Evolutionary conservation across 1,140 invertebrate species (phyloP).

Genomic region (Pogonomyrmex barbatus): DNA sequence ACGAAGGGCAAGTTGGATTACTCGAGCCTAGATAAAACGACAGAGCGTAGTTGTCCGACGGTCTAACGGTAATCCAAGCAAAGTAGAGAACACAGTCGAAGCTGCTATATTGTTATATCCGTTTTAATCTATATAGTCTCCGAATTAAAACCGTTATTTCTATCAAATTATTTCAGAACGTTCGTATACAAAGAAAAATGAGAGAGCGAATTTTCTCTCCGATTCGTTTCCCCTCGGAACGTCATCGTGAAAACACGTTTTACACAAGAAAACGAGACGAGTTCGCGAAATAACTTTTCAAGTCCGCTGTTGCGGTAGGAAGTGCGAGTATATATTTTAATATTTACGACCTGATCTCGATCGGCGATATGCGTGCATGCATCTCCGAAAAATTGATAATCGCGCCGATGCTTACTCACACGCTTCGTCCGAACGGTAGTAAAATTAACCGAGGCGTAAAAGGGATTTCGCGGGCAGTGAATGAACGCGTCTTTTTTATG

Average conservation of each 20-base stretch:
- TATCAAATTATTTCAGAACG: not conserved
- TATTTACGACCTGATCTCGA: constrained; percentile 22
- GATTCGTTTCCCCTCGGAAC: not conserved
- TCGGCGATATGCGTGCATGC: not conserved
- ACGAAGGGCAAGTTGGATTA: not conserved
- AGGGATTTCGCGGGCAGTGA: constrained; percentile 57
- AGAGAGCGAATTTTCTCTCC: not conserved
- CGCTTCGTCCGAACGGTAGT: constrained; percentile 38
- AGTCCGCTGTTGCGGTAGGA: not conserved
- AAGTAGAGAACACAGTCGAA: not conserved
- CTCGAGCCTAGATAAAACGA: not conserved
- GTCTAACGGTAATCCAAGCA: constrained; percentile 1
- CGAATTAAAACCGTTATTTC: not conserved
- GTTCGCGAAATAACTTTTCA: constrained; percentile 15
- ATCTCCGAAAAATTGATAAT: constrained; percentile 54
- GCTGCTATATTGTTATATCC: not conserved
- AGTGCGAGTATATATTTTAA: not conserved
- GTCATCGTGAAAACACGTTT: not conserved
- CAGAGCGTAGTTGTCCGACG: not conserved
- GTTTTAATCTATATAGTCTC: not conserved
- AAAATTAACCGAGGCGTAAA: constrained; percentile 70
- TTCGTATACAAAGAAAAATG: not conserved
- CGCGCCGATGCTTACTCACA: constrained; percentile 14
- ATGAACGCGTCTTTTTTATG: constrained; percentile 71
- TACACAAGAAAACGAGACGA: not conserved